A percentile compares a stretch with the other conserved stretches of the same genome.
Conservation (phyloP, 2,113 vertebrate genomes). For the Cryptomyrus ogoouensis region DNA sequence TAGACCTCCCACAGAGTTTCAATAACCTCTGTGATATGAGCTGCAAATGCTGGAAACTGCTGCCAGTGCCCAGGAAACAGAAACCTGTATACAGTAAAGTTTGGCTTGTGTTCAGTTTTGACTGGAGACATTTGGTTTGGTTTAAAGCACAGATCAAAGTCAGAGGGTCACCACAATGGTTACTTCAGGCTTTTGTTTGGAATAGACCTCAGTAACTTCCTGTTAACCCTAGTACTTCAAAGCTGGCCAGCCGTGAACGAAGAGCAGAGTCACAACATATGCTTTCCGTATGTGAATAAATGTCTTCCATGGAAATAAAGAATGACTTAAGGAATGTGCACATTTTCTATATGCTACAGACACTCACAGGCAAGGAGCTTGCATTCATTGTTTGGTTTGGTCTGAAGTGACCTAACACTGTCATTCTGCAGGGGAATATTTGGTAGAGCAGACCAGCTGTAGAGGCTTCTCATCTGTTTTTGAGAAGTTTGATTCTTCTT, state of each 20-base stretch:
- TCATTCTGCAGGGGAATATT: background rate
- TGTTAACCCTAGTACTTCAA: background rate
- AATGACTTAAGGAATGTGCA: background rate
- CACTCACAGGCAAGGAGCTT: background rate
- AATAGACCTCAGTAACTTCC: background rate
- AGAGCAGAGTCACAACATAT: background rate
- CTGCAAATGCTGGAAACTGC: conserved; percentile 1
- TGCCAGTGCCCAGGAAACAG: background rate
- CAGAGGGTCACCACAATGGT: background rate
- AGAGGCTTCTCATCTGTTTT: background rate
- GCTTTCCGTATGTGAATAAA: background rate
- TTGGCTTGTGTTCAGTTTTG: conserved; percentile 10
- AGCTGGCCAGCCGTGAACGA: conserved; percentile 5
- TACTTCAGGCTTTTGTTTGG: background rate
- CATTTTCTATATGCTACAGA: background rate
- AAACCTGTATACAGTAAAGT: conserved; percentile 4
- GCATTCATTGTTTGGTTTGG: background rate
- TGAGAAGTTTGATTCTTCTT: background rate
- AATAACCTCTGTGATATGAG: conserved; percentile 25
- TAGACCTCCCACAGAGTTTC: conserved; percentile 27
- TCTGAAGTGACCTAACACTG: background rate
- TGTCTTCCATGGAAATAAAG: background rate
- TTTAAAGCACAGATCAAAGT: background rate
- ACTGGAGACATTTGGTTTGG: background rate
- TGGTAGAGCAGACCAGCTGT: background rate